phyloP scores from a whole-genome alignment of 2,888 invertebrate genomes.

The Pomacea canaliculata region DNA sequence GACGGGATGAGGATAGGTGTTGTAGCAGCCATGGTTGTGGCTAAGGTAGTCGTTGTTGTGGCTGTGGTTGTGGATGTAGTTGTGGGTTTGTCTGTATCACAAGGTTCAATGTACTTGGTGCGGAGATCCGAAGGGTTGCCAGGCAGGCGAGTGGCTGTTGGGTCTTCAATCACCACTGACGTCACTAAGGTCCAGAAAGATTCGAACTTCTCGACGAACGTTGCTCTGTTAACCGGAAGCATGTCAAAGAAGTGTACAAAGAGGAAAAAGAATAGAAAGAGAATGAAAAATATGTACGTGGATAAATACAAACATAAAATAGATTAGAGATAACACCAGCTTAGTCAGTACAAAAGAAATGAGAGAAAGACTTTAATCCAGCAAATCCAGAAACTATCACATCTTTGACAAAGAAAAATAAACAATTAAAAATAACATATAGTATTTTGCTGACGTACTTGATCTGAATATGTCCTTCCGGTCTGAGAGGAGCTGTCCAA shows the following conservation, averaged over 20 bases:
- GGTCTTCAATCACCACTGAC: conserved; percentile 56
- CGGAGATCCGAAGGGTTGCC: conserved; percentile 24
- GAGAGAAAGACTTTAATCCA: too few species aligned
- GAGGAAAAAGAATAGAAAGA: too few species aligned
- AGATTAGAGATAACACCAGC: too few species aligned
- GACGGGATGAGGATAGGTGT: not conserved
- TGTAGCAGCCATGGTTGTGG: conserved; percentile 1
- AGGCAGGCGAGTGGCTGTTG: conserved; percentile 31
- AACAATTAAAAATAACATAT: too few species aligned
- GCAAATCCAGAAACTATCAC: too few species aligned
- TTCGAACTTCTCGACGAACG: conserved; percentile 47
- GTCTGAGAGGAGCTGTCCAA: conserved; percentile 53
- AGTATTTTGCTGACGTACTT: conserved; percentile 35
- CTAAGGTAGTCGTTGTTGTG: conserved; percentile 5
- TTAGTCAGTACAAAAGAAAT: too few species aligned
- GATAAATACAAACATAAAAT: too few species aligned
- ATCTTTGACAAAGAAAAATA: too few species aligned
- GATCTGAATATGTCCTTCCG: conserved; percentile 54
- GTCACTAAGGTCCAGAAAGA: conserved; percentile 53
- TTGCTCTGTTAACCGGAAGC: conserved; percentile 41
- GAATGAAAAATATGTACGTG: too few species aligned
- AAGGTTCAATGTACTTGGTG: conserved; percentile 36
- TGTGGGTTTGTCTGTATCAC: conserved; percentile 27
- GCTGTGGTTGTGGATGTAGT: conserved; percentile 23
- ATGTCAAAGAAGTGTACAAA: too few species aligned